Base-by-base conservation (phyloP, 2,888 invertebrate species). In the Caenorhabditis sp. region DNA sequence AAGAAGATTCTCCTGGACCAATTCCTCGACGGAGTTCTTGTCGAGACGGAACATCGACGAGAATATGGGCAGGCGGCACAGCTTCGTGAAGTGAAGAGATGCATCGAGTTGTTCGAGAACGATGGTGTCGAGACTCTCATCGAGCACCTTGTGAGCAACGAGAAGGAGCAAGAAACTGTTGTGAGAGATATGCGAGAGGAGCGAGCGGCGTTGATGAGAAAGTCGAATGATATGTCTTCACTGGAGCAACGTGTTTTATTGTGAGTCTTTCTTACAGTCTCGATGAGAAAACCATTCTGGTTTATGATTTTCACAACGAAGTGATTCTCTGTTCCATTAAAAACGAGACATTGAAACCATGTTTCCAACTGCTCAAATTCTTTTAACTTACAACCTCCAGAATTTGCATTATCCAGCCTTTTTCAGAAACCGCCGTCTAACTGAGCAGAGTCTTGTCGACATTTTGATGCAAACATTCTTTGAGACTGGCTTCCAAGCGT, bases 81-180 rank as follows among this genome's bases (percentile, higher is more conserved):
- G 26, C 31, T 86, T 0, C 64, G 86, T 41, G 87, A 96, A 93
- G 95, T 96, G 1, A 93, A 96, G 77, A 94, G 96, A 38, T 96
- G 96, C 90, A 94, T 96, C 44, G 94, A 94, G 75, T 93, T 95
- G 66, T 94, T 96, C 90, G 95, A 95, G 16, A 38, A 80, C 59
- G 94, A 93, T 83, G 94, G 94, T 6, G 64, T 81, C 8, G 63
- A 73, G 1, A 56, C 63, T 2, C 59, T 84, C 0, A n/a, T 84
- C 2, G 73, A 80, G 14, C 61, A 81, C 31, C n/a, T 84, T 7
- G 69, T 73, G 26, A 8, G 31, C 7, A 70, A 77, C 14, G 77
- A 69, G 10, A n/a, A 14, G 1, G 26, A 77, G 28, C 76, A 68
- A 19, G 84, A 77, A n/a, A 4, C 38, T 10, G 10, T n/a, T 14